Base-by-base conservation (phyloP, 2,888 invertebrate species). In the Furcula furcula region DNA sequence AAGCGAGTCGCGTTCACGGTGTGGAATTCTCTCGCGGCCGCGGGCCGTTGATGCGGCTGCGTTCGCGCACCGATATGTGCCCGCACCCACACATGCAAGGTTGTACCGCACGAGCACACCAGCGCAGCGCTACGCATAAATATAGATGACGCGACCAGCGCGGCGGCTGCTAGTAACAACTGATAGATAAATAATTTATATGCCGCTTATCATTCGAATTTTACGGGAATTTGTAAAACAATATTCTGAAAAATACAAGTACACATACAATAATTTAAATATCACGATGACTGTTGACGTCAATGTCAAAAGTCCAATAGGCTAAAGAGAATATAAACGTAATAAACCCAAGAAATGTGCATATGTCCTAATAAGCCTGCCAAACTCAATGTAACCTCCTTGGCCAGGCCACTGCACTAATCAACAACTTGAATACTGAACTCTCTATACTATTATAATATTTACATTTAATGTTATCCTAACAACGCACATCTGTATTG, bases 1-100 rank as follows among this genome's bases (percentile, higher is more conserved):
- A 75, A 77, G 68, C 74, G 60, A 75, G 79, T 68, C 74, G 82
- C 81, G 84, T 82, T 85, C 86, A 81, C 83, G 78, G 68, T 80
- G 76, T 76, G 67, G 70, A 80, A 80, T 83, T 80, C 77, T 75
- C 78, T 75, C 73, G 75, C 70, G 68, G 61, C 57, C 70, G 71
- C 69, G 67, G 56, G 56, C 65, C 66, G 76, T 65, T 65, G 65
- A 63, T 63, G 75, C 65, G 74, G 85, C 76, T 79, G 81, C 82
- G 85, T 77, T 80, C 83, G 80, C 77, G 76, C 75, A 66, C 65
- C 71, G 72, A 76, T 75, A 75, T 64, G 66, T 71, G 64, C 55
- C 54, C 72, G 58, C 75, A 70, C 79, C 52, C 76, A 70, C 66
- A 70, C 74, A 57, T 52, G 40, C 48, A 38, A 37, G 31, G 38